Conservation (phyloP, 37 sponge, comb jelly and placozoan genomes). For the Diacarnus erythraeanus region DNA sequence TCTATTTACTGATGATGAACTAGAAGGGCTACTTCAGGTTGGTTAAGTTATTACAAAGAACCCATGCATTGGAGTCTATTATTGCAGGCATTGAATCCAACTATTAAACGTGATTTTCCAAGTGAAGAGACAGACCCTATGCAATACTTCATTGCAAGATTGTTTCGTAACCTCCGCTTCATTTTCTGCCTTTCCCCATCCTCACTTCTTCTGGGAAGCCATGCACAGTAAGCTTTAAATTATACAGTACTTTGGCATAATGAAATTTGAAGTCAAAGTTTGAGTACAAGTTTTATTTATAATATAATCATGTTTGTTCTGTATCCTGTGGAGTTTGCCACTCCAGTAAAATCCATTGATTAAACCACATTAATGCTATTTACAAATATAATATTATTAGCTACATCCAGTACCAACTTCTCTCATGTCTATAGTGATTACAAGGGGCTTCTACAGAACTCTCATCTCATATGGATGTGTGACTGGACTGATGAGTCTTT, state of each 20-base stretch:
- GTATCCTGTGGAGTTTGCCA: too few species aligned
- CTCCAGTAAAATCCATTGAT: too few species aligned
- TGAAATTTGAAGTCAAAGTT: neutral
- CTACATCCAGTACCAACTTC: too few species aligned
- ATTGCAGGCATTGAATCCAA: constrained; percentile 63
- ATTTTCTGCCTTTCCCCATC: constrained; percentile 75
- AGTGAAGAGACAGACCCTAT: constrained; percentile 72
- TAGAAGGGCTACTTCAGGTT: constrained; percentile 85
- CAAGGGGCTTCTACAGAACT: constrained; percentile 40
- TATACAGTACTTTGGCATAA: neutral
- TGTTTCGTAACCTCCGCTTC: constrained; percentile 75
- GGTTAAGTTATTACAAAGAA: neutral
- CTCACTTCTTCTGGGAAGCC: constrained; percentile 42
- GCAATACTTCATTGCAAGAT: constrained; percentile 74
- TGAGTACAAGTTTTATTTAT: neutral
- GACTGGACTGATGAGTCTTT: constrained; percentile 45
- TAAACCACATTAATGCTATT: too few species aligned
- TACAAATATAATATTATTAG: too few species aligned
- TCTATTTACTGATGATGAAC: constrained; percentile 86
- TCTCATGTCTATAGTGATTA: constrained; percentile 22
- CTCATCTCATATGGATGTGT: constrained; percentile 41
- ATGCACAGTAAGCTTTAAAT: constrained; percentile 77
- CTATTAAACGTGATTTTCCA: constrained; percentile 88
- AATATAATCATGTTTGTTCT: neutral
- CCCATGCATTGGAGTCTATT: neutral